Conservation (phyloP, 2,113 vertebrate species). For the Sapayoa aenigma region DNA sequence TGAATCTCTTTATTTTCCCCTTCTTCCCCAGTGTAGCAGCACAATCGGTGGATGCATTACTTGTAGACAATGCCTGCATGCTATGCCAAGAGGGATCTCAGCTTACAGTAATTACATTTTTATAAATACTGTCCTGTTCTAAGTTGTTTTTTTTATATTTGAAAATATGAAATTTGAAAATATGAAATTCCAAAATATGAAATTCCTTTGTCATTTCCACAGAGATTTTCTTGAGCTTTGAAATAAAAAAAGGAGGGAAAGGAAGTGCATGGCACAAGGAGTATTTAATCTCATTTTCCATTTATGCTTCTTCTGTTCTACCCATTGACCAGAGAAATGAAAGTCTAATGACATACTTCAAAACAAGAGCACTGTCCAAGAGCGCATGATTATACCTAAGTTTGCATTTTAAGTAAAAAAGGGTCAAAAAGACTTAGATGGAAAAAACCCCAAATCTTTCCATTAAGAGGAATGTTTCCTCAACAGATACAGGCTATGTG, state of each 20-base stretch:
- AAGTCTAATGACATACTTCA: background rate
- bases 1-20: conserved; percentile 6
- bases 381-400: background rate
- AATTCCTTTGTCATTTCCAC: background rate
- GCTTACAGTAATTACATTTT: background rate
- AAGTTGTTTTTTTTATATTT: background rate
- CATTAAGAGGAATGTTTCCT: background rate
- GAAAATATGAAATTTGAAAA: background rate
- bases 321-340: background rate
- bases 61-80: background rate
- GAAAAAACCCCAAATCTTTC: background rate
- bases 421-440: background rate
- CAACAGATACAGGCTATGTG: background rate
- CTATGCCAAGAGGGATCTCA: background rate
- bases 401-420: background rate
- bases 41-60: background rate
- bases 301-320: background rate
- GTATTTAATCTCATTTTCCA: background rate
- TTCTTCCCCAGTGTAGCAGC: background rate
- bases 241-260: background rate
- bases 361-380: background rate
- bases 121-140: background rate
- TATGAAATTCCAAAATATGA: background rate
- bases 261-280: background rate
- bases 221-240: background rate